Percentiles rank a stretch among this genome's conserved stretches.
phyloP scores from a whole-genome alignment of 2,113 vertebrate genomes.

The Cynopterus brachyotis region DNA sequence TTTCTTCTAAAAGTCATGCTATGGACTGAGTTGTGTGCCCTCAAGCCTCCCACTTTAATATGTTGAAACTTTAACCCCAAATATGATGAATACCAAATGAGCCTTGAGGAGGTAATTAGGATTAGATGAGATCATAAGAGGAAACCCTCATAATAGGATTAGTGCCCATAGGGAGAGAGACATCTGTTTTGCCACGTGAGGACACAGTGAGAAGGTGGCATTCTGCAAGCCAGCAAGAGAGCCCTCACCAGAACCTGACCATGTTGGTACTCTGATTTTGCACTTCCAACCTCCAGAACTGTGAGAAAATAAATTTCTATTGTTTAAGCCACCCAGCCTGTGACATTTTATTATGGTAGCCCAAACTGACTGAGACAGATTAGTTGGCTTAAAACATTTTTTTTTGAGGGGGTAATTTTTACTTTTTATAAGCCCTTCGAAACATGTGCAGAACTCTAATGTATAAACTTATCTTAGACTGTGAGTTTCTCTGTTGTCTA shows the following conservation, averaged over 20 bases:
- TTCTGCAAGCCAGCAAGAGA: background rate
- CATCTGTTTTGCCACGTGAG: background rate
- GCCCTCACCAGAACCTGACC: background rate
- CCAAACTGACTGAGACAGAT: background rate
- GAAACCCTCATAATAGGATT: background rate
- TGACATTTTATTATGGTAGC: background rate
- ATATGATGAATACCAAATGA: background rate
- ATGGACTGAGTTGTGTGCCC: background rate
- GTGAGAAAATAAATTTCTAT: background rate
- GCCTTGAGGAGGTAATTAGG: background rate
- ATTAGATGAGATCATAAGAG: background rate
- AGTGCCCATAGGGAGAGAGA: background rate
- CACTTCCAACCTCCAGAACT: background rate
- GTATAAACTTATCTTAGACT: background rate
- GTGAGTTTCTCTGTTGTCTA: background rate
- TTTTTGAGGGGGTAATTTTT: background rate
- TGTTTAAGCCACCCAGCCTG: background rate
- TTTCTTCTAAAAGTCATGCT: background rate
- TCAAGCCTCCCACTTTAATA: background rate
- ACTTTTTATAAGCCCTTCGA: background rate
- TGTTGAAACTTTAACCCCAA: background rate
- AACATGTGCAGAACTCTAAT: background rate
- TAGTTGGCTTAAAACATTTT: background rate
- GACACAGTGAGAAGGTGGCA: background rate
- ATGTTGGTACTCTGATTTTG: background rate